Percentiles rank a stretch among this genome's conserved stretches.
Conservation (phyloP, 1,140 invertebrate genomes). For the Chymomyza costata region DNA sequence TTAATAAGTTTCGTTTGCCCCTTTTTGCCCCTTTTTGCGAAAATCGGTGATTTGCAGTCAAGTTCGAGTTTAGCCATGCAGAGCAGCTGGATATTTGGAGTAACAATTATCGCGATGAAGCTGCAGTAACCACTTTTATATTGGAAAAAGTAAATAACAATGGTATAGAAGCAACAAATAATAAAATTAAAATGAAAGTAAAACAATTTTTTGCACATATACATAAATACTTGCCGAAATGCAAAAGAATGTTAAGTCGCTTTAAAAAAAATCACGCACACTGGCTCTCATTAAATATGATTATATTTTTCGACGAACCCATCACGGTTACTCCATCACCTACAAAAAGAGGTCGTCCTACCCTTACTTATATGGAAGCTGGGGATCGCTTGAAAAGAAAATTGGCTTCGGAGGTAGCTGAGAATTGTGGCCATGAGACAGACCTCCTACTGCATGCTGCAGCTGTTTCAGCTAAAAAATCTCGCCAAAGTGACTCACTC, state of each 20-base stretch:
- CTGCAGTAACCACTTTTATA: conserved; percentile 13
- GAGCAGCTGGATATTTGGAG: conserved; percentile 13
- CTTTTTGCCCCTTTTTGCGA: background rate
- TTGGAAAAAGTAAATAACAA: conserved; percentile 13
- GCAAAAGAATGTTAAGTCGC: conserved; percentile 17
- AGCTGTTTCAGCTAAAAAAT: conserved; percentile 15
- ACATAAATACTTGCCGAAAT: conserved; percentile 27
- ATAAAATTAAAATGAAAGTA: conserved; percentile 6
- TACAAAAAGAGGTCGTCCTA: conserved; percentile 17
- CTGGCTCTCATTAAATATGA: conserved; percentile 22
- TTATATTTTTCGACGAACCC: conserved; percentile 17
- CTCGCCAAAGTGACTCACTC: background rate
- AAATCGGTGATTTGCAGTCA: conserved; percentile 14
- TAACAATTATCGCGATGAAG: conserved; percentile 10
- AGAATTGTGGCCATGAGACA: background rate
- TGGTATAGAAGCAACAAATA: conserved; percentile 16
- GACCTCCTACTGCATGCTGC: conserved; percentile 16
- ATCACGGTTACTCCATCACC: conserved; percentile 18
- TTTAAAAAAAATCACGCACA: conserved; percentile 23
- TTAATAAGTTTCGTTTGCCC: no score
- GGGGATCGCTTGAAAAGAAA: conserved; percentile 7
- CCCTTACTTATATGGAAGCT: conserved; percentile 12
- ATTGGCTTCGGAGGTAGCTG: conserved; percentile 4
- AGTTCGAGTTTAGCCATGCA: conserved; percentile 11
- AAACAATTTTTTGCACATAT: conserved; percentile 14